Conservation (phyloP, 1,140 invertebrate species). For the Euborellia annulipes region DNA sequence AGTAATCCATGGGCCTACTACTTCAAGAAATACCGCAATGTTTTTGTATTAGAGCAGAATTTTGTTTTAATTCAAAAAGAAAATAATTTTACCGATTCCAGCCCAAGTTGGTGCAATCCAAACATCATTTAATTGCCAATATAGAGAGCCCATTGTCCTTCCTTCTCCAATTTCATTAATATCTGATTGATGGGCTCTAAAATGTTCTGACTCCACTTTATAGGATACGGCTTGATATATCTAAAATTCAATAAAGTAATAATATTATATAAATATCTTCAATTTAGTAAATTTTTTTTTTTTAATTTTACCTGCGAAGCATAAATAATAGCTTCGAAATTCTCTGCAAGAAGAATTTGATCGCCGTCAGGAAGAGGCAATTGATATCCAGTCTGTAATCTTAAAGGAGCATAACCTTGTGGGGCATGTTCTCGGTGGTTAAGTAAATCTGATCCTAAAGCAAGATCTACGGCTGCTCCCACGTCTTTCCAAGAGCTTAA, state of each 20-base stretch:
- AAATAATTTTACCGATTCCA: slow-evolving; percentile 31
- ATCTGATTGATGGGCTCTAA: slow-evolving; percentile 47
- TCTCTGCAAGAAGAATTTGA: slow-evolving; percentile 18
- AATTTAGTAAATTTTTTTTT: slow-evolving; percentile 1
- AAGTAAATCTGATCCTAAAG: slow-evolving; percentile 41
- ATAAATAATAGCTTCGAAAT: slow-evolving; percentile 43
- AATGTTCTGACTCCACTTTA: slow-evolving; percentile 77
- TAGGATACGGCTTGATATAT: slow-evolving; percentile 76
- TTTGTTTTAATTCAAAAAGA: slow-evolving; percentile 6
- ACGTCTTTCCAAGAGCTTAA: slow-evolving; percentile 41
- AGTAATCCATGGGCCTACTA: background rate
- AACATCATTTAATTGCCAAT: slow-evolving; percentile 98
- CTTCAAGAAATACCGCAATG: background rate
- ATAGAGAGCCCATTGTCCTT: slow-evolving; percentile 86
- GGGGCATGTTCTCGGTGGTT: slow-evolving; percentile 70
- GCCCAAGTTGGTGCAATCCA: slow-evolving; percentile 37
- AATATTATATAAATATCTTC: slow-evolving; percentile 11
- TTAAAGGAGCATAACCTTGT: slow-evolving; percentile 45
- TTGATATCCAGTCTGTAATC: slow-evolving; percentile 37
- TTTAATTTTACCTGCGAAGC: slow-evolving; percentile 46
- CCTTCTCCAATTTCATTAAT: slow-evolving; percentile 47
- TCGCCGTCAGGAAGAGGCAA: slow-evolving; percentile 36
- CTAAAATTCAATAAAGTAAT: slow-evolving; percentile 35
- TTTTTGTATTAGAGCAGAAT: slow-evolving; percentile 1
- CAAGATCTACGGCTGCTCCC: slow-evolving; percentile 37